phyloP scores from a whole-genome alignment of 2,113 vertebrate genomes.

The Rhombomys opimus region DNA sequence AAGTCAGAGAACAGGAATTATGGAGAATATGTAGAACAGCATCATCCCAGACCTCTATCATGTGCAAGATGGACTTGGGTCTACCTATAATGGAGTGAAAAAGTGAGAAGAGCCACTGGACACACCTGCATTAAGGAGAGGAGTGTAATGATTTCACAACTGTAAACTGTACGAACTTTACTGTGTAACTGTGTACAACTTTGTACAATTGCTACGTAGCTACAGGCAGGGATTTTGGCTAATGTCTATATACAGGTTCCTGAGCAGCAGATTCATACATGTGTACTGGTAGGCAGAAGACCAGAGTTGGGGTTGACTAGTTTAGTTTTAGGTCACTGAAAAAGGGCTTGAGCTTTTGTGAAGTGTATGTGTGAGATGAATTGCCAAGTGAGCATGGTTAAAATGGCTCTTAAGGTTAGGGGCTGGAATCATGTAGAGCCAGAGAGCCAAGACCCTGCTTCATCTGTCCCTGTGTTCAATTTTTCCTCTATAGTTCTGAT shows the following conservation, averaged over 20 bases:
- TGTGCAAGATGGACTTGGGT: not conserved
- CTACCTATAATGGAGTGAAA: not conserved
- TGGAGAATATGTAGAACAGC: accelerated
- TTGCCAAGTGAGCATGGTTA: not conserved
- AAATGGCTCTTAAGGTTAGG: not conserved
- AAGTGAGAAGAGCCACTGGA: not conserved
- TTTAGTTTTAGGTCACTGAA: not conserved
- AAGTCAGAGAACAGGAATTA: not conserved
- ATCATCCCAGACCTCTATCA: not conserved
- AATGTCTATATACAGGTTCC: not conserved
- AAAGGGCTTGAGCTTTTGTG: not conserved
- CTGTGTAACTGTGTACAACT: too few species aligned
- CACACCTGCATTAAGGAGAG: not conserved
- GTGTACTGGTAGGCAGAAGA: not conserved
- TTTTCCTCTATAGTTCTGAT: not conserved
- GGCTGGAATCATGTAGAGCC: not conserved
- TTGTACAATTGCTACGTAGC: not conserved
- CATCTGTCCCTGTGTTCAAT: not conserved
- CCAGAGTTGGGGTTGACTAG: too few species aligned
- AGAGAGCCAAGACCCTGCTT: not conserved
- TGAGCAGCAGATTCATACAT: not conserved
- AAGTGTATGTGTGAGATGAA: not conserved
- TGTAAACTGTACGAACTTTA: too few species aligned
- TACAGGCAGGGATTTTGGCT: not conserved
- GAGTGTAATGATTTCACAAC: not conserved